These are phyloP conservation scores for Microtus pennsylvanicus DNA, from an alignment of 2,113 vertebrate genomes.

Conservation along the genomic window DNA sequence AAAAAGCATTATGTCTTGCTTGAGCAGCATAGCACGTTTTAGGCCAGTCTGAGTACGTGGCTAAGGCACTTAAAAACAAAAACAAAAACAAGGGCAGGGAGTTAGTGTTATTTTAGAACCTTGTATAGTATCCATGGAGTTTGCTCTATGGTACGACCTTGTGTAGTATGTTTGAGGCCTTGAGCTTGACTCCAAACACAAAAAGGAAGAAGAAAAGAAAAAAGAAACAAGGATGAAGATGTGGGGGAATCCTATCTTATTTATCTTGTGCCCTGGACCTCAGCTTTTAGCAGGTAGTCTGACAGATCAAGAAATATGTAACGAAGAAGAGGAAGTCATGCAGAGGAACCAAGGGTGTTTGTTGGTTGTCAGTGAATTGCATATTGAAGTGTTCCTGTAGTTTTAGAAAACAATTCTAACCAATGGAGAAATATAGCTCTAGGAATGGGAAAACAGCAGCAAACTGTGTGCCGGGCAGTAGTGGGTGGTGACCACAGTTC, in stretches of 20 bases:
- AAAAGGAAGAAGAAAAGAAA: neutral
- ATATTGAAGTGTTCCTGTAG: neutral
- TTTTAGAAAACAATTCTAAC: constrained; percentile 46
- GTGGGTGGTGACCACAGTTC: neutral
- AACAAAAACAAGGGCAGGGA: neutral
- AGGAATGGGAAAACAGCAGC: neutral
- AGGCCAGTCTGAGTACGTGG: neutral
- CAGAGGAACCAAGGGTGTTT: constrained; percentile 39
- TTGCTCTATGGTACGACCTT: neutral
- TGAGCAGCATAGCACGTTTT: neutral
- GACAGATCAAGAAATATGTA: neutral
- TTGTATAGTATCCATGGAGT: neutral
- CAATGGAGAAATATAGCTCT: constrained; percentile 16
- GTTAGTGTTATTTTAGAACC: no score
- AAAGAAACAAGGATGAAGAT: neutral
- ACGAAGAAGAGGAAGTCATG: constrained; percentile 21
- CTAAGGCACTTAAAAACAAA: neutral
- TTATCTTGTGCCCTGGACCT: neutral
- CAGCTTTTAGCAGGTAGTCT: constrained; percentile 35
- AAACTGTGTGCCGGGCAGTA: neutral
- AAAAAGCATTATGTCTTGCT: neutral
- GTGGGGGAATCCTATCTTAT: neutral
- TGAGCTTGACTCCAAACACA: neutral
- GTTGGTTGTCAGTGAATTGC: constrained; percentile 16
- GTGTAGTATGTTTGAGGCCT: neutral